Evolutionary conservation across 2,888 invertebrate species (phyloP).

Genomic region (Caenorhabditis sinica): DNA sequence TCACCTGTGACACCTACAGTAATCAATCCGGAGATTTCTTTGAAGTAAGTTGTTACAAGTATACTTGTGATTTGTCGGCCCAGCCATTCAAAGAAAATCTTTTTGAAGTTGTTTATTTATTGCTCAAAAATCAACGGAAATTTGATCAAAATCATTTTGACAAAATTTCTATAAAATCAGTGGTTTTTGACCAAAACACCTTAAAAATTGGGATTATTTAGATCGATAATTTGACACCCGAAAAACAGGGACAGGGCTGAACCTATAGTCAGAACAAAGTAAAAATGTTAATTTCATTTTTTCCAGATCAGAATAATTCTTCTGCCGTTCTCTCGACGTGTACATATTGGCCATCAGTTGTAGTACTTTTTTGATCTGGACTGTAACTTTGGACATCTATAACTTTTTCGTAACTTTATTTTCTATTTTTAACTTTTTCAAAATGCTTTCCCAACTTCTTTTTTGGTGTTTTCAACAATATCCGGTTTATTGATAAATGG

Average conservation of each 20-base stretch:
- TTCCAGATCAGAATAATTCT: slow-evolving; percentile 35
- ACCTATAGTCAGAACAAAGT: no score
- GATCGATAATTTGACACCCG: no score
- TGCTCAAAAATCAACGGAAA: no score
- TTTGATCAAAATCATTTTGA: neutral
- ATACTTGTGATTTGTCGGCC: no score
- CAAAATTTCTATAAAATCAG: no score
- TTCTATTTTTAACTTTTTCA: slow-evolving; percentile 2
- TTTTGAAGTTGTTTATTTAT: no score
- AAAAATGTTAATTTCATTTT: neutral
- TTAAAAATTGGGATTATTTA: no score
- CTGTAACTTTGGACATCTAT: neutral
- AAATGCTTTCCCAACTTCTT: neutral
- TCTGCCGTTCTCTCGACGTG: slow-evolving; percentile 16
- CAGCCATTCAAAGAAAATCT: no score
- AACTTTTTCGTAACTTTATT: neutral
- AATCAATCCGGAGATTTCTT: slow-evolving; percentile 29
- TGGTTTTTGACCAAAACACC: no score
- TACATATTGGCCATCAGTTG: slow-evolving; percentile 21
- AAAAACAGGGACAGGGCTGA: no score
- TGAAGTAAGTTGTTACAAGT: slow-evolving; percentile 46
- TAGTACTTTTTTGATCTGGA: neutral
- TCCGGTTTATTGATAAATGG: slow-evolving; percentile 40
- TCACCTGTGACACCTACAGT: neutral
- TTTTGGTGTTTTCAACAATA: slow-evolving; percentile 22